phyloP scores from a whole-genome alignment of 1,140 invertebrate genomes.

The Neodiprion fabricii region DNA sequence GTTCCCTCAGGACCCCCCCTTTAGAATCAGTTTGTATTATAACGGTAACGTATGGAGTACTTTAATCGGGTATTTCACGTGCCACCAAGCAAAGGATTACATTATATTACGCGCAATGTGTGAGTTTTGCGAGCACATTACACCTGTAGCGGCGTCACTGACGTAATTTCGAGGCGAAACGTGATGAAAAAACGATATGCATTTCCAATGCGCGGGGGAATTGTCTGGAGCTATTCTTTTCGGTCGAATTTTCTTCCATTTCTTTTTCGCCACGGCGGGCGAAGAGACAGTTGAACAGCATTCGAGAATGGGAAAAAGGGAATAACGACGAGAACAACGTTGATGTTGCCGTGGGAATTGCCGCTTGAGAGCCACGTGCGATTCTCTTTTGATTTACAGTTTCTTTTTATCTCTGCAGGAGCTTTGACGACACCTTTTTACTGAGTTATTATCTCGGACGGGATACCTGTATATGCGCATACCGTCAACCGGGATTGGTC shows the following conservation, averaged over 20 bases:
- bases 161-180: too few species aligned
- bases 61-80: too few species aligned
- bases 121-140: too few species aligned
- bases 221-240: neutral
- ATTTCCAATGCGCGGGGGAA: too few species aligned
- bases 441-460: neutral
- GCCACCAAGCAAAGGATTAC: too few species aligned
- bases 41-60: too few species aligned
- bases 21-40: too few species aligned
- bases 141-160: too few species aligned
- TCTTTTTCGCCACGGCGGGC: neutral
- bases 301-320: neutral
- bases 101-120: too few species aligned
- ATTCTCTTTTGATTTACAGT: neutral
- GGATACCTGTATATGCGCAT: too few species aligned
- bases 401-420: neutral
- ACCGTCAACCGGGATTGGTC: neutral
- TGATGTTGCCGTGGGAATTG: neutral
- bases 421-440: neutral
- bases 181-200: too few species aligned
- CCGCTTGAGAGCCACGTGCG: neutral
- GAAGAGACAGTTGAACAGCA: neutral
- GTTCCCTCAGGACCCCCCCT: too few species aligned
- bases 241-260: neutral
- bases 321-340: neutral